Evolutionary conservation across 2,797 vertebrate genomes (phyloP), one percentile per base, ranked within the genome.

Genomic region (Pangasius sanitwongsei): DNA sequence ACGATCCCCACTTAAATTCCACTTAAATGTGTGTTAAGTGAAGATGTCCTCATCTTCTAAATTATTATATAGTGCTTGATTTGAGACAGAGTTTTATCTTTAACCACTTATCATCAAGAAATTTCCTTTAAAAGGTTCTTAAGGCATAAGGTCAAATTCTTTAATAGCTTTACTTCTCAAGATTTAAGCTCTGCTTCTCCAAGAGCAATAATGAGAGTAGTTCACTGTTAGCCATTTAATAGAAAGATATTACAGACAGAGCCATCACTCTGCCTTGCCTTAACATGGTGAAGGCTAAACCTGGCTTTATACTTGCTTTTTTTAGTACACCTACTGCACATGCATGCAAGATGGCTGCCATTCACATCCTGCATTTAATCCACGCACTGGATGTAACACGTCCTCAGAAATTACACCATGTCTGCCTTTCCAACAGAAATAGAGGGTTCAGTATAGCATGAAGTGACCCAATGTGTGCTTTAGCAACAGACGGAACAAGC

Each of bases 101-200:
- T 81, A 31, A 31, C 12, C n/a, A n/a, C 75, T 31, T 78, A 55
- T 78, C 23, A 28, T 50, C 8, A 81, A 34, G 78, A 57, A 57
- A 57, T 37, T 81, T 34, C 50, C 77, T 34, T 55, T 55, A 55
- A 55, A 57, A 55, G n/a, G 28, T 55, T 57, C 16, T 80, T 31
- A 55, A 55, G n/a, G n/a, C n/a, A 78, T 34, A n/a, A 80, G 77
- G 75, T 80, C 8, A 25, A 55, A 31, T 34, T 57, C 50, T 53
- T 80, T 55, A 80, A 80, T 34, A 31, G 28, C 50, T 80, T 80
- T 57, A 80, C 77, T 55, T 80, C 77, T 57, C 16, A 9, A 20
- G 3, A 57, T 80, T 34, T 57, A 80, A 80, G 50, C 50, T 80
- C 50, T 34, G 77, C 53, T 34, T 80, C 50, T 57, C 77, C n/a